Base-by-base conservation (phyloP, 2,888 invertebrate species). In the Tridacna crocea region DNA sequence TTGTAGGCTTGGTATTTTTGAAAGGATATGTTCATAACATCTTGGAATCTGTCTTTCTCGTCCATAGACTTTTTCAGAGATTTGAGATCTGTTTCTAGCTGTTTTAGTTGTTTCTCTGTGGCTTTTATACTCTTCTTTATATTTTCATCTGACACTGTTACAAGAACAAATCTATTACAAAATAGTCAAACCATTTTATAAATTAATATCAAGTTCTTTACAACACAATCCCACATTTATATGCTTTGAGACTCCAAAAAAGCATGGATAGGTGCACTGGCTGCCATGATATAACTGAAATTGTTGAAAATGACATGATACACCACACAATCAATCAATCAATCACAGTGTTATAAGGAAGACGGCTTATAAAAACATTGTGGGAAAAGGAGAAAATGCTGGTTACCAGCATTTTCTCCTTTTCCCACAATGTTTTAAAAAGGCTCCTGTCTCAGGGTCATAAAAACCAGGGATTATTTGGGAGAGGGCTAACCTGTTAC, bases 11-110 rank as follows among this genome's bases (percentile, higher is more conserved):
- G 36, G 36, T 36, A 36, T 55, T 10, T 66, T 10, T 27, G 66
- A 87, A 95, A 96, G 96, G 96, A 96, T 96, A 98, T 97, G 92
- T 96, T 96, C 98, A 99, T 98, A 63, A 97, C 96, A 88, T 97
- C 97, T 58, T 96, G 95, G 95, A 99, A 99, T 89, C 96, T 95
- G 94, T 99, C 99, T 80, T 97, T 97, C 19, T 92, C 92, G 79
- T 96, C 96, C 77, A 94, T 93, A 93, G 97, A 97, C 79, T 92
- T 96, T 89, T 97, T 96, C 61, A 98, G 97, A 94, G 97, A 98
- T 92, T 97, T 96, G 83, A 99, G 95, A 95, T 99, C 98, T 0
- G 97, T 97, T 94, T 99, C 98, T 77, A 99, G 95, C 92, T 98
- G 97, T 87, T 97, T 96, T 36, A 98, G 96, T 88, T 97, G 97